These are phyloP conservation scores for Hycleus cichorii DNA, from an alignment of 1,140 invertebrate species.

Conservation along the genomic window DNA sequence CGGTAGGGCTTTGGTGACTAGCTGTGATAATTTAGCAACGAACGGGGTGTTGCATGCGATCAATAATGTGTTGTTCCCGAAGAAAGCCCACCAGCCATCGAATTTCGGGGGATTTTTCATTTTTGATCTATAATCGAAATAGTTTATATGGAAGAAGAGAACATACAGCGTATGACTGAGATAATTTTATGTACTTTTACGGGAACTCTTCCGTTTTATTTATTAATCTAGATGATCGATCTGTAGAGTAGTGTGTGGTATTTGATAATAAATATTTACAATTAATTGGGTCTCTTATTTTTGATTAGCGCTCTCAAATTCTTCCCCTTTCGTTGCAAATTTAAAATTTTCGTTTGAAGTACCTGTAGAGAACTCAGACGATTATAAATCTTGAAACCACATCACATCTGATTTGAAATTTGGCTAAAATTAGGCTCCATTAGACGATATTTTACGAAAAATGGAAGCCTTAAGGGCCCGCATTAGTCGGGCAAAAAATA, in stretches of 20 bases:
- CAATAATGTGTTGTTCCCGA: conserved; percentile 44
- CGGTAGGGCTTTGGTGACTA: conserved; percentile 47
- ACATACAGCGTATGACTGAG: not conserved
- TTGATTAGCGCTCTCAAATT: no score
- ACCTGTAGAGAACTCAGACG: no score
- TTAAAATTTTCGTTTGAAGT: no score
- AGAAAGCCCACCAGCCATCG: conserved; percentile 28
- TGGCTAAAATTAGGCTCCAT: no score
- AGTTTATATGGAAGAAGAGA: not conserved
- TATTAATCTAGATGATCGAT: not conserved
- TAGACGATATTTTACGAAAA: no score
- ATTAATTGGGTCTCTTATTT: no score
- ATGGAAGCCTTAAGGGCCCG: no score
- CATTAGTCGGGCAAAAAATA: no score
- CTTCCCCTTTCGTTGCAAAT: no score
- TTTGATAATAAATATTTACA: no score
- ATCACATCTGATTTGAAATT: no score
- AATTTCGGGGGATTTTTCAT: conserved; percentile 37
- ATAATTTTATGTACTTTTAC: not conserved
- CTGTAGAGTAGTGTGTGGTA: not conserved
- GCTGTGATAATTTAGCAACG: conserved; percentile 51
- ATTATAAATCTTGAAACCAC: no score
- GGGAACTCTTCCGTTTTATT: not conserved
- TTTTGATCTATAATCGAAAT: conserved; percentile 37
- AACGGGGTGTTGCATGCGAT: conserved; percentile 56